Conservation (phyloP, 1,140 invertebrate species). For the Bombyx mori region ASM3026992v2 NC_085124.1:3311001-3311500, state of each 20-base stretch:
- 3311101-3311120: background rate
- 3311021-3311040: too few relatives aligned
- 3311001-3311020: too few relatives aligned
- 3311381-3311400: too few relatives aligned
- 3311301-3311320: constrained; percentile 55
- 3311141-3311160: constrained; percentile 10
- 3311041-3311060: too few relatives aligned
- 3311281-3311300: constrained; percentile 51
- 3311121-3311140: background rate
- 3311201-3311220: constrained; percentile 35
- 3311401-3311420: too few relatives aligned
- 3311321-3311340: constrained; percentile 5
- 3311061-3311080: too few relatives aligned
- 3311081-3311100: background rate
- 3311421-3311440: too few relatives aligned
- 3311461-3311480: too few relatives aligned
- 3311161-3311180: background rate
- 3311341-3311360: background rate
- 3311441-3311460: too few relatives aligned
- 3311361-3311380: too few relatives aligned
- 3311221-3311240: constrained; percentile 48
- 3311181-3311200: too few relatives aligned
- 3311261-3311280: constrained; percentile 48
- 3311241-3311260: constrained; percentile 54
- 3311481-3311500: too few relatives aligned